phyloP scores from a whole-genome alignment of 2,113 vertebrate genomes.

The Danionella cerebrum region DNA sequence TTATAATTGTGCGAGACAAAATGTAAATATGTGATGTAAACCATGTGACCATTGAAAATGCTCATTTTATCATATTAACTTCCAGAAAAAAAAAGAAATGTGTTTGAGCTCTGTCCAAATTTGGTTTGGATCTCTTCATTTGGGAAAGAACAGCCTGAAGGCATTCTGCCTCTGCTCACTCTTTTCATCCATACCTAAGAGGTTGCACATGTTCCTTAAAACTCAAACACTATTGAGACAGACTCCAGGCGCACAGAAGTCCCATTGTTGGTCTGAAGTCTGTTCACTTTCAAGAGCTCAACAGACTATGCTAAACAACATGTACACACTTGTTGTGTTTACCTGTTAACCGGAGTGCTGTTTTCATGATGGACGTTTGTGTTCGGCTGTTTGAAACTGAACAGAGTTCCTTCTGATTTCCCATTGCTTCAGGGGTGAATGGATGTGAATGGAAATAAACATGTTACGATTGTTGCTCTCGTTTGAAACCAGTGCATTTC shows the following conservation, averaged over 20 bases:
- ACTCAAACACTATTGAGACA: neutral
- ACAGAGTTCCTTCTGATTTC: neutral
- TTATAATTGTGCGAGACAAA: too few relatives aligned
- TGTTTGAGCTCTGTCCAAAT: neutral
- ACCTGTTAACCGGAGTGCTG: neutral
- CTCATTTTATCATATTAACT: too few relatives aligned
- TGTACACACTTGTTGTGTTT: neutral
- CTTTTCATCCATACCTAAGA: constrained; percentile 1
- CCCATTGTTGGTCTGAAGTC: neutral
- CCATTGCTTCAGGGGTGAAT: constrained; percentile 27
- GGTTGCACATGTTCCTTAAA: constrained; percentile 1
- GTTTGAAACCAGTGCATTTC: constrained; percentile 48
- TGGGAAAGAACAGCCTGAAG: neutral
- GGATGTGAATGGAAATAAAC: constrained; percentile 1
- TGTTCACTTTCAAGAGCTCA: neutral
- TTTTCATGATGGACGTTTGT: neutral
- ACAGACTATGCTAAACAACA: constrained; percentile 2
- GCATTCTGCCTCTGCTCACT: neutral
- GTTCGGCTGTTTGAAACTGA: neutral
- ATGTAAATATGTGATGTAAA: too few relatives aligned
- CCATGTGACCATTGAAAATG: too few relatives aligned
- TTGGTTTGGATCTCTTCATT: neutral
- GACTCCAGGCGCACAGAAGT: neutral
- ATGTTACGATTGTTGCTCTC: constrained; percentile 33
- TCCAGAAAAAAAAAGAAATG: too few relatives aligned